Conservation (phyloP, 2,888 invertebrate genomes). For the Lepeophtheirus nordmannii region DNA sequence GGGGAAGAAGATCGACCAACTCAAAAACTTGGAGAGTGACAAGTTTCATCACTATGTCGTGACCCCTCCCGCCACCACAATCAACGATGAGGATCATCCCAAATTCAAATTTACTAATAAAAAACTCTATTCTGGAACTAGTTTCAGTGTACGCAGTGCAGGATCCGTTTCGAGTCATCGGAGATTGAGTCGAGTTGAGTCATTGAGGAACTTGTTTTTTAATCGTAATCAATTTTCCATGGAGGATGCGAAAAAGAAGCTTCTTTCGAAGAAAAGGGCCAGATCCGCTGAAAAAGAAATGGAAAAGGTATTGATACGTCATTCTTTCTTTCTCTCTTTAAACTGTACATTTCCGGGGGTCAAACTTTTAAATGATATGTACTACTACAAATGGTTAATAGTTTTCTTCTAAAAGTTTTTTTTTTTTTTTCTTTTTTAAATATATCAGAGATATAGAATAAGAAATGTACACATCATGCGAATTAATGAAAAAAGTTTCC, state of each 20-base stretch:
- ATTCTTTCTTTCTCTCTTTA: background rate
- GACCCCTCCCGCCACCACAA: slow-evolving; percentile 4
- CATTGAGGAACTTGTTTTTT: slow-evolving; percentile 19
- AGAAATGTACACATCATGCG: too few species aligned
- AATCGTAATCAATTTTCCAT: background rate
- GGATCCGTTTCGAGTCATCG: slow-evolving; percentile 2
- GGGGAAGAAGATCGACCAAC: slow-evolving; percentile 58
- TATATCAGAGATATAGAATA: too few species aligned
- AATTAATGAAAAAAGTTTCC: too few species aligned
- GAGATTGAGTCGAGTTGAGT: slow-evolving; percentile 17
- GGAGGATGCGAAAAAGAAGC: slow-evolving; percentile 4
- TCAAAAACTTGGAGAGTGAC: slow-evolving; percentile 50
- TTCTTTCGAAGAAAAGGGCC: slow-evolving; percentile 8
- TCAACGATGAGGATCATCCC: slow-evolving; percentile 12
- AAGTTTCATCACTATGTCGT: slow-evolving; percentile 36
- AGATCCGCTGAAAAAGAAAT: slow-evolving; percentile 9
- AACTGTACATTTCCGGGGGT: too few species aligned
- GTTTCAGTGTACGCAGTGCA: background rate
- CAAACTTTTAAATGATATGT: too few species aligned
- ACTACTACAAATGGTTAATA: too few species aligned
- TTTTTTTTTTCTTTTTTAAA: too few species aligned
- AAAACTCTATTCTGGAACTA: background rate
- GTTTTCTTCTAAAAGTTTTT: too few species aligned
- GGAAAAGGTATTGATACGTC: slow-evolving; percentile 3
- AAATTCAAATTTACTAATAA: background rate